Evolutionary conservation across 2,888 invertebrate species (phyloP).

Genomic region (Heteropelma amictum): DNA sequence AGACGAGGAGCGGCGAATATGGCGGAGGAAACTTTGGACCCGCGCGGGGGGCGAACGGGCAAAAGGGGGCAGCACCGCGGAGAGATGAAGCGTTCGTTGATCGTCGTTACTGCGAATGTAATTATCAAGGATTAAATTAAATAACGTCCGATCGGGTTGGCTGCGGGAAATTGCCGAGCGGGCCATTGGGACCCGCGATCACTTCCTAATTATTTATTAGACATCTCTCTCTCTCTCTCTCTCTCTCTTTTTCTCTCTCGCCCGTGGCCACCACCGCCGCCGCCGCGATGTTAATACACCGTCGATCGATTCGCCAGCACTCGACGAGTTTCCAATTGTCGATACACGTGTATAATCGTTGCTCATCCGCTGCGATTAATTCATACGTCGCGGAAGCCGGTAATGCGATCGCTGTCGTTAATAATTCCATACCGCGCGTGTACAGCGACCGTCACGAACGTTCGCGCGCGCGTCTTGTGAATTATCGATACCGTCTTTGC

Average conservation of each 20-base stretch:
- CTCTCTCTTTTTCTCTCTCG: constrained; percentile 30
- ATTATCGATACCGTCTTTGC: no score
- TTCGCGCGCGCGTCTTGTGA: no score
- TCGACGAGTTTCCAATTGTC: no score
- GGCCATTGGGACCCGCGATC: constrained; percentile 58
- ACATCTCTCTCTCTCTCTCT: constrained; percentile 21
- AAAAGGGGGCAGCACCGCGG: neutral
- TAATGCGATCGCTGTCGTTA: no score
- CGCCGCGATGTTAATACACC: neutral
- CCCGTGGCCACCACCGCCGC: constrained; percentile 24
- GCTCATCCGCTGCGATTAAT: constrained; percentile 26
- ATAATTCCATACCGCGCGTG: no score
- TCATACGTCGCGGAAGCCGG: no score
- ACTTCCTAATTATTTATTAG: constrained; percentile 65
- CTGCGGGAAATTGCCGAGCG: constrained; percentile 58
- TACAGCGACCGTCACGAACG: no score
- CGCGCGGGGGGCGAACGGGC: neutral
- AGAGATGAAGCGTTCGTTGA: constrained; percentile 49
- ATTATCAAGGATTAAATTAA: constrained; percentile 65
- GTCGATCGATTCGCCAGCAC: no score
- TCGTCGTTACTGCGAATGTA: constrained; percentile 56
- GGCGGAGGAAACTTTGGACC: constrained; percentile 5
- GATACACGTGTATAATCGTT: constrained; percentile 22
- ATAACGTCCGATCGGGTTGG: constrained; percentile 64
- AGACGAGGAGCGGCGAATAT: constrained; percentile 11